Base-by-base conservation (phyloP, 2,888 invertebrate species). In the Eristalis arbustorum region DNA sequence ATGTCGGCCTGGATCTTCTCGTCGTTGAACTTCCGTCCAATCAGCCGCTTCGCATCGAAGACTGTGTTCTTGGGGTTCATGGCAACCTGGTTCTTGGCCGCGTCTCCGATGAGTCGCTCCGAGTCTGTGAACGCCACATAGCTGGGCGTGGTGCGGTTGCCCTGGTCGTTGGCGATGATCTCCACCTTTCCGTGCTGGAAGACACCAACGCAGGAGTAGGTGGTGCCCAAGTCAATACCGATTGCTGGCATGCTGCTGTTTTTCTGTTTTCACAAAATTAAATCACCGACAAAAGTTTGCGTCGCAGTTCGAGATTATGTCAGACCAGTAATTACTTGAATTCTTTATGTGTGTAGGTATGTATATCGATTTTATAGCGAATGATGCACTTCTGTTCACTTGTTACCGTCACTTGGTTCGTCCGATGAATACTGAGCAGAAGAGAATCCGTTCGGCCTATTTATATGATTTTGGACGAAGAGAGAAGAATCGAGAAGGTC, bases 31-130 rank as follows among this genome's bases (percentile, higher is more conserved):
- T 96, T 96, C 90, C 98, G 96, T 77, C 98, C 98, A 93, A 98
- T 98, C 91, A 98, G 94, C 92, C 98, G 96, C 93, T 98, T 96
- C 90, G 98, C 98, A 95, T 99, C 99, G 92, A 97, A 97, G 91
- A 97, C 96, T 89, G 97, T 97, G 94, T 97, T 97, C 93, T 95
- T 96, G 88, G 97, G 97, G 93, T 97, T 97, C 97, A 97, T 96
- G 90, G 97, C 96, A 89, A 96, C 96, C 93, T 96, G 96, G 93
- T 96, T 96, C 93, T 96, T 96, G 89, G 97, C 96, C 77, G 96
- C 96, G 93, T 97, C 59, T 25, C 96, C 96, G 91, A 97, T 96
- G 90, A 97, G 94, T 91, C 96, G 95, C 92, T 97, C 96, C 0
- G 96, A 96, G 92, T 97, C 97, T 61, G 96, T 96, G 93, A 97